Conservation (phyloP, 2,113 vertebrate genomes). For the Prolemur simus region DNA sequence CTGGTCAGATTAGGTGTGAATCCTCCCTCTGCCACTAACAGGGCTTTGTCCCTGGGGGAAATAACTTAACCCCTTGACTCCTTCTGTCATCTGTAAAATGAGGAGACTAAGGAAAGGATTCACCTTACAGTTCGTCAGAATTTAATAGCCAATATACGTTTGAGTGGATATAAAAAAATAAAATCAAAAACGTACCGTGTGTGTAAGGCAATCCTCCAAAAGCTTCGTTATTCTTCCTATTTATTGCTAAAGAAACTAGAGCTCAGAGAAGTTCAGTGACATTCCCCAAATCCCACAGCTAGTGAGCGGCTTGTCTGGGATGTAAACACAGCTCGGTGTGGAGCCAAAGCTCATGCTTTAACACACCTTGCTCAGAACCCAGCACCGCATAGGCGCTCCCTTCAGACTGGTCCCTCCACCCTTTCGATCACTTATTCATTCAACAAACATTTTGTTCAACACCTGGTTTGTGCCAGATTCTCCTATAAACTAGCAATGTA, state of each 20-base stretch:
- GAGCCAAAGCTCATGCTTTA: neutral
- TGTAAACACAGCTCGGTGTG: neutral
- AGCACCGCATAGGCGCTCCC: neutral
- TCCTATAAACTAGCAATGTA: neutral
- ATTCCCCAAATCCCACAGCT: neutral
- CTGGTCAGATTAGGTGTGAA: neutral
- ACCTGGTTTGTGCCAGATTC: neutral
- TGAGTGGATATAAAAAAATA: neutral
- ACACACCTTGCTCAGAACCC: neutral
- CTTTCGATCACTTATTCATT: neutral
- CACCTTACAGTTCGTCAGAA: neutral
- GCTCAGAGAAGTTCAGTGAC: neutral
- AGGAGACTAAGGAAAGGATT: neutral
- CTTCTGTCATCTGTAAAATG: neutral
- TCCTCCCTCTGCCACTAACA: neutral
- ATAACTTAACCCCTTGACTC: neutral
- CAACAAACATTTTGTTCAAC: neutral
- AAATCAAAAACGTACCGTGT: neutral
- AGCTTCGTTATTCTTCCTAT: neutral
- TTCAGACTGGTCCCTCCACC: neutral
- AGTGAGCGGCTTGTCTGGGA: neutral
- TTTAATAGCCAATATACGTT: neutral
- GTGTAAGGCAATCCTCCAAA: neutral
- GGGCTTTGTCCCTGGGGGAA: neutral
- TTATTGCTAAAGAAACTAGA: neutral